Conservation (phyloP, 2,797 vertebrate genomes). For the Acestrorhynchus altus region DNA sequence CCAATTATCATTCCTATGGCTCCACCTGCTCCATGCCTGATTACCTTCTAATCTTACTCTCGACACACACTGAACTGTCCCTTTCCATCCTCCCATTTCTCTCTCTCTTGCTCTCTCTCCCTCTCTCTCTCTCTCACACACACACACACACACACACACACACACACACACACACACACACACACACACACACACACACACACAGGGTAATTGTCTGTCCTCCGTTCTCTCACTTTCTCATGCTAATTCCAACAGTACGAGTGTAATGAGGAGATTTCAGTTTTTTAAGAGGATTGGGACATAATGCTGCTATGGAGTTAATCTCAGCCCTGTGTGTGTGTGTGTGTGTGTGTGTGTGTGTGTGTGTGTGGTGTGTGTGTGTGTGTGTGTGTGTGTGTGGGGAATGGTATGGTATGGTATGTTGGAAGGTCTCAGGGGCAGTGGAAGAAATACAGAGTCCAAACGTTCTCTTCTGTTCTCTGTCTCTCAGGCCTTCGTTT, state of each 20-base stretch:
- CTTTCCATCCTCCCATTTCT: slow-evolving; percentile 2
- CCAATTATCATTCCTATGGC: slow-evolving; percentile 40
- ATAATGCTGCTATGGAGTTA: slow-evolving; percentile 42
- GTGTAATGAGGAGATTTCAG: slow-evolving; percentile 56
- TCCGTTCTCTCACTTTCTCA: slow-evolving; percentile 26
- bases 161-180: neutral
- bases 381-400: neutral
- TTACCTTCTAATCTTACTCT: slow-evolving; percentile 50
- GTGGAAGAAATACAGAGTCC: neutral
- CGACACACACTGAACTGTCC: slow-evolving; percentile 5
- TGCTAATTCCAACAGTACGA: slow-evolving; percentile 50
- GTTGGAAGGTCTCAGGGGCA: neutral
- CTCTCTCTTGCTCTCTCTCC: slow-evolving; percentile 7
- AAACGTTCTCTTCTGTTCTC: neutral
- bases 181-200: slow-evolving; percentile 2
- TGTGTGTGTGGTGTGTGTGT: neutral
- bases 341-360: slow-evolving; percentile 12
- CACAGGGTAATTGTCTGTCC: slow-evolving; percentile 15
- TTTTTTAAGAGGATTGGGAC: slow-evolving; percentile 54
- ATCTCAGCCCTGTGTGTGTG: slow-evolving; percentile 34
- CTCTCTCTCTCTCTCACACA: neutral
- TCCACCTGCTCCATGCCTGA: slow-evolving; percentile 50
- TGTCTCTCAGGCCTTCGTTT: neutral
- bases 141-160: slow-evolving; percentile 12
- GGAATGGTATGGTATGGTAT: neutral